Base-by-base conservation (phyloP, 2,797 vertebrate species). In the Falco peregrinus region DNA sequence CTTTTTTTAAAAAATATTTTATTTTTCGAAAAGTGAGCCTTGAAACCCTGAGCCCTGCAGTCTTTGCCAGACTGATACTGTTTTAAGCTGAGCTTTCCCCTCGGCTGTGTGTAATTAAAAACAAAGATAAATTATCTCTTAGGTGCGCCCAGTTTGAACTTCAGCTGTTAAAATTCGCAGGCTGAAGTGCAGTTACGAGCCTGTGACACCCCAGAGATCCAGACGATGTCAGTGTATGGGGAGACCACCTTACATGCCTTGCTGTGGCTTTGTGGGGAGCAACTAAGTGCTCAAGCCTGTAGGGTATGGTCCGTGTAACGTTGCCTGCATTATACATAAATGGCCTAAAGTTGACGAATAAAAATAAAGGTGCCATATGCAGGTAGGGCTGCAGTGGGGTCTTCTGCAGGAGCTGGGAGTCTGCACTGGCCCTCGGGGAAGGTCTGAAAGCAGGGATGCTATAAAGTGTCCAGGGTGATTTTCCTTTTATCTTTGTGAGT, bases 61-160 rank as follows among this genome's bases (percentile, higher is more conserved):
- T 10, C 1, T 0, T n/a, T 54, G 51, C 13, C n/a, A 9, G 16
- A 11, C 2, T 5, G 41, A 10, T 10, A 1, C 2, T 15, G 41
- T 26, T 45, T 64, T 43, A 33, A 20, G 18, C 15, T 18, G 57
- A 45, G 45, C 57, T 84, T 60, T 56, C 7, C 19, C 8, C 24
- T n/a, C 15, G 5, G 31, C n/a, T 68, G 0, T 6, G 0, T 17
- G 25, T 8, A 16, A 9, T 45, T 63, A 19, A 28, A n/a, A 50
- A 3, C 15, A 35, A 11, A 35, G 26, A 15, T 20, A 31, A 26
- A 18, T 16, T 14, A 41, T 14, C 39, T 41, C 50, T 2, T 4
- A 3, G 16, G 3, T 53, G 10, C 7, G 14, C 26, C 22, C 5
- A 1, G 2, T 59, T 37, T 53, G 51, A 61, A 16, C 26, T 63